These are phyloP conservation scores for Cephalopholis sonnerati DNA, from an alignment of 2,113 vertebrate species.

Conservation along the genomic window DNA sequence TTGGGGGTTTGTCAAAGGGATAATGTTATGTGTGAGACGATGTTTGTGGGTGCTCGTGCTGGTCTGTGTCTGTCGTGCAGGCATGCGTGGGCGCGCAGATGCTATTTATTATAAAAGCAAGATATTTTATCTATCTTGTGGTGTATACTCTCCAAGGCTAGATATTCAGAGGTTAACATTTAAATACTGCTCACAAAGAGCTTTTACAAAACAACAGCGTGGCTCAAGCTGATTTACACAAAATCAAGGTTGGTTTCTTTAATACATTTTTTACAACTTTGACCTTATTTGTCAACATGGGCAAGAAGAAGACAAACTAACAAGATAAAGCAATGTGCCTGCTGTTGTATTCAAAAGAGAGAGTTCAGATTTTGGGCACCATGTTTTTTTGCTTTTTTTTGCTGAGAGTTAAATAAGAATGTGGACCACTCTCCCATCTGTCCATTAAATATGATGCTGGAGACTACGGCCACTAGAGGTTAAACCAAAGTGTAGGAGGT, in stretches of 20 bases:
- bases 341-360: background rate
- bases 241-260: background rate
- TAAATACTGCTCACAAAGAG: background rate
- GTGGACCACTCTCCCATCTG: no score
- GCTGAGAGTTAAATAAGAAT: background rate
- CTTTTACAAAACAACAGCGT: background rate
- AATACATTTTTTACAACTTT: background rate
- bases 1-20: conserved; percentile 4
- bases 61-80: conserved; percentile 28
- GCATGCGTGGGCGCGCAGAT: conserved; percentile 32
- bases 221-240: background rate
- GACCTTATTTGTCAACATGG: background rate
- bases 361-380: background rate
- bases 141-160: background rate
- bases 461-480: no score
- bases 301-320: no score
- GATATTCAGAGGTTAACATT: conserved; percentile 8
- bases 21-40: background rate
- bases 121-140: background rate
- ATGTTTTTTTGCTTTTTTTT: background rate
- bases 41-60: conserved; percentile 8
- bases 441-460: no score
- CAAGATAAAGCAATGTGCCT: background rate
- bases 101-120: conserved; percentile 19
- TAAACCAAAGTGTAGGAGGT: no score